Evolutionary conservation across 2,113 vertebrate species (phyloP).

Genomic region (Promerops cafer): DNA sequence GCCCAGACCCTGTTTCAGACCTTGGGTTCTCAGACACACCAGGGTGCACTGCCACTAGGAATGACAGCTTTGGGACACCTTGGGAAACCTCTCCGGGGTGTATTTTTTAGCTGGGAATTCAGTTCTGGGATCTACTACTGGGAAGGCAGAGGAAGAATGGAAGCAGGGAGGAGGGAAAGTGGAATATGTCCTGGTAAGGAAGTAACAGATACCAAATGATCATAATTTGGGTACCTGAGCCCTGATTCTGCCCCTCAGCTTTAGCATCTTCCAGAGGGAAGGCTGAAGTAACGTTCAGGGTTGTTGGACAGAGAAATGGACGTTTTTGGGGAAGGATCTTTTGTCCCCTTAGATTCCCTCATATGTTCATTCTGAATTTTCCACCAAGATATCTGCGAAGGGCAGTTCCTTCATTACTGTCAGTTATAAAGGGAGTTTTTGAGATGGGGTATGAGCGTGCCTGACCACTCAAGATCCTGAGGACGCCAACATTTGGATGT

Average conservation of each 20-base stretch:
- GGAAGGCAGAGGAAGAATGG: neutral
- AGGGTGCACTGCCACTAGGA: accelerated
- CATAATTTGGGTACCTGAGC: neutral
- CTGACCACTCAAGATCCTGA: neutral
- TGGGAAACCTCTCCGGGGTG: neutral
- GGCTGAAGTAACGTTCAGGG: neutral
- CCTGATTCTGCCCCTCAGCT: neutral
- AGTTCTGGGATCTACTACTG: neutral
- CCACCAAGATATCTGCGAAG: neutral
- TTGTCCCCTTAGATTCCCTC: neutral
- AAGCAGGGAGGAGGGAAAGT: neutral
- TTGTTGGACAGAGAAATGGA: neutral
- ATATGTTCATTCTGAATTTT: neutral
- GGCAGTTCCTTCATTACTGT: neutral
- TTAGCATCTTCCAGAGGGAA: neutral
- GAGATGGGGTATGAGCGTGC: neutral
- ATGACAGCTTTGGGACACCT: neutral
- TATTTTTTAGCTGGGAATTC: neutral
- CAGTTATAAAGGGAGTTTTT: neutral
- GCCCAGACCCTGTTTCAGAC: neutral
- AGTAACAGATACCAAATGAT: neutral
- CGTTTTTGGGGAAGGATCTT: neutral
- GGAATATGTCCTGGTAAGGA: neutral
- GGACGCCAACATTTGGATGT: neutral
- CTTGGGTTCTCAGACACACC: neutral